phyloP scores from a whole-genome alignment of 2,113 vertebrate species.

The Willisornis vidua region DNA sequence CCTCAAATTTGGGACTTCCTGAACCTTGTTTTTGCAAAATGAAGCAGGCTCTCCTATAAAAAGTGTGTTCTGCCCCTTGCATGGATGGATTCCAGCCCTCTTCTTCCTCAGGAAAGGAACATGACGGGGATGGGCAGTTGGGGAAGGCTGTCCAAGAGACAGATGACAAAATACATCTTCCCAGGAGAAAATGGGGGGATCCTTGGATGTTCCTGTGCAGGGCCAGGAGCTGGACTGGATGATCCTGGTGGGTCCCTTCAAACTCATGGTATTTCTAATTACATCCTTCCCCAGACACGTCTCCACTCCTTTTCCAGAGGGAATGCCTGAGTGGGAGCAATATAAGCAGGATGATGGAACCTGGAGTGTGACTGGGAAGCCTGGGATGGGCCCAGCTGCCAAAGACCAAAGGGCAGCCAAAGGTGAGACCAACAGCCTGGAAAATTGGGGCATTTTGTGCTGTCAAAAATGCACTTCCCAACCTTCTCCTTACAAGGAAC shows the following conservation, averaged over 20 bases:
- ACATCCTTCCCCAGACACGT: fast-evolving
- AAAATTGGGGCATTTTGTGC: not conserved
- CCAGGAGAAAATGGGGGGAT: not conserved
- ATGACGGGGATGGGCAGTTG: fast-evolving
- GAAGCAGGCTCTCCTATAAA: not conserved
- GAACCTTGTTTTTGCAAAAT: not conserved
- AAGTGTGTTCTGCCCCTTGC: not conserved
- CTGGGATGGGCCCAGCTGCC: not conserved
- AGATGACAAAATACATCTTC: not conserved
- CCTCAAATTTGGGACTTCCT: not conserved
- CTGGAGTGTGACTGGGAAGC: not conserved
- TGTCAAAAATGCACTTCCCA: not conserved
- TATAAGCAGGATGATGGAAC: not conserved
- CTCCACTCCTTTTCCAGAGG: not conserved
- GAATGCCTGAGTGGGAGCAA: not conserved
- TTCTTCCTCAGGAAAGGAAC: not conserved
- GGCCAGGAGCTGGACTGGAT: not conserved
- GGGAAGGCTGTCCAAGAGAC: not conserved
- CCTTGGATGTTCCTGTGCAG: not conserved
- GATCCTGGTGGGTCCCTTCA: not conserved
- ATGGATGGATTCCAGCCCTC: not conserved
- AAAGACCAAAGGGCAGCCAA: not conserved
- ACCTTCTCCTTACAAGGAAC: constrained; percentile 50
- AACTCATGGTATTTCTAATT: not conserved
- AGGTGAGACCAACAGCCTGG: not conserved